A percentile compares a stretch with the other conserved stretches of the same genome.
Conservation (phyloP, 2,888 invertebrate species). For the Cyclophora punctaria region DNA sequence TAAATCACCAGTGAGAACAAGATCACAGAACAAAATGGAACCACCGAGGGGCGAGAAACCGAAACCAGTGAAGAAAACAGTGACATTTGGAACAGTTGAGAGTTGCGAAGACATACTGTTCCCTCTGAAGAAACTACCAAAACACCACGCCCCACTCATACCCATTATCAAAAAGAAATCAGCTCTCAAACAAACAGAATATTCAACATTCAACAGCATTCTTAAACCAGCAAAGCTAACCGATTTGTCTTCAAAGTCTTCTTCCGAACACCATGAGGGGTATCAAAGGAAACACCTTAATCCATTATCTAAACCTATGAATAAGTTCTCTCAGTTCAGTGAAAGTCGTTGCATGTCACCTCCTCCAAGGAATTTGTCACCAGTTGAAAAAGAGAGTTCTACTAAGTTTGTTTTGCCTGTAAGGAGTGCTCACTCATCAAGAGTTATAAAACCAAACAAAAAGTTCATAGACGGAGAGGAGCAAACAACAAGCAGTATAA, state of each 20-base stretch:
- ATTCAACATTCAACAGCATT: constrained; percentile 75
- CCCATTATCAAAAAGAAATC: constrained; percentile 80
- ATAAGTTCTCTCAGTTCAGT: constrained; percentile 64
- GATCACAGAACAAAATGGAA: constrained; percentile 73
- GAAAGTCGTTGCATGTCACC: constrained; percentile 65
- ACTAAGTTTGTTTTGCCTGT: constrained; percentile 85
- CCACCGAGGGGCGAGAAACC: constrained; percentile 55
- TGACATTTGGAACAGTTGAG: constrained; percentile 78
- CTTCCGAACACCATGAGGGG: constrained; percentile 66
- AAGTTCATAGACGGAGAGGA: constrained; percentile 84
- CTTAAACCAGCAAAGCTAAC: constrained; percentile 78
- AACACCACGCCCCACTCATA: constrained; percentile 76
- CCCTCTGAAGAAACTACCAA: constrained; percentile 73
- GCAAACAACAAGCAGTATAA: constrained; percentile 39
- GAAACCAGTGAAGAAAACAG: constrained; percentile 77
- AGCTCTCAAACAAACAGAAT: constrained; percentile 70
- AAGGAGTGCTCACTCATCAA: constrained; percentile 88
- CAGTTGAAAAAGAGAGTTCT: constrained; percentile 50
- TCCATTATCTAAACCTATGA: constrained; percentile 63
- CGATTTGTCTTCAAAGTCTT: constrained; percentile 76
- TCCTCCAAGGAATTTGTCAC: constrained; percentile 58
- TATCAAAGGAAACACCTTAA: constrained; percentile 65
- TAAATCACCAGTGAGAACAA: constrained; percentile 63
- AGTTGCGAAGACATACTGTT: constrained; percentile 77
- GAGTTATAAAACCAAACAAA: constrained; percentile 92